Base-by-base conservation (phyloP, 2,888 invertebrate species). In the Brachyptera putata region DNA sequence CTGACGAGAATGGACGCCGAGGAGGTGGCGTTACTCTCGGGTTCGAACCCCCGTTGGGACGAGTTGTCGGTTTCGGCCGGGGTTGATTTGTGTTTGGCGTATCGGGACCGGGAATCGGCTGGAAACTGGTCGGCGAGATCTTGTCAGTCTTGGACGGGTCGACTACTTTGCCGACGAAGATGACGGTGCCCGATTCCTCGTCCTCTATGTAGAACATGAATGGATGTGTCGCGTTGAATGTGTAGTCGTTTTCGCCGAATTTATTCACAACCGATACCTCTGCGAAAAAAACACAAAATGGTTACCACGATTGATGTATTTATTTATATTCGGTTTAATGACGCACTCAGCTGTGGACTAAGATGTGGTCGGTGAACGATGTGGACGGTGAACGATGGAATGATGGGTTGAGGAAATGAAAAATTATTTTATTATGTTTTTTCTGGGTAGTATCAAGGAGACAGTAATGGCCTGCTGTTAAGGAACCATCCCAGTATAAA, bases 141-240 rank as follows among this genome's bases (percentile, higher is more conserved):
- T 36, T 34, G 18, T n/a, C 58, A 37, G 67, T 65, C 0, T 73
- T 67, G 1, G 75, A 68, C 0, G 91, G 91, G 72, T 87, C 82
- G 21, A 80, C 76, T 1, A 90, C 81, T 72, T 86, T 83, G 30
- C 91, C 91, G 26, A 86, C 82, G 74, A 88, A 89, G 22, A 91
- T 74, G 53, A 89, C 79, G 36, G 86, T 86, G n/a, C 84, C 83
- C 0, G 84, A 85, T 0, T 76, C 75, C 68, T 87, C 86, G 67
- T 91, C 90, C 70, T 89, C 86, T 63, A 91, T 86, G 72, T 86
- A 86, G 76, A 91, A 89, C 57, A 90, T 69, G 76, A 91, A 91
- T 0, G 91, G 90, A 64, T 82, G 86, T 70, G 85, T 83, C 1
- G 84, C 89, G 43, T 82, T 77, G 70, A 91, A 86, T 58, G 82